Base-by-base conservation (phyloP, 2,797 vertebrate genomes). In the Catamblyrhynchus diadema region DNA sequence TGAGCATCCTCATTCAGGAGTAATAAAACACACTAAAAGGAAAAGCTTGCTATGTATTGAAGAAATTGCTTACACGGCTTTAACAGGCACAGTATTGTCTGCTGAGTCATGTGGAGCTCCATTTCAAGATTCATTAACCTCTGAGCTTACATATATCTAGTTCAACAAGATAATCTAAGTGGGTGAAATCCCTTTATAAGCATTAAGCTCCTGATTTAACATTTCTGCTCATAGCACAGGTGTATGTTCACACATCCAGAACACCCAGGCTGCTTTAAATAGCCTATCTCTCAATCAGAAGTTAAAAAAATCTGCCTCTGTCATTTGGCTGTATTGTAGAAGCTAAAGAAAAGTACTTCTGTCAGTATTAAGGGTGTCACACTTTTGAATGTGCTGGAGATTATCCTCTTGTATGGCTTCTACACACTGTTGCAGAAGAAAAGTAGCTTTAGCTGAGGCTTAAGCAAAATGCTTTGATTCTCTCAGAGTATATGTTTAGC, bases 151-250 rank as follows among this genome's bases (percentile, higher is more conserved):
- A 62, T 91, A 90, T 81, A 93, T 90, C 89, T 95, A 53, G 88
- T 87, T 96, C 47, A 96, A 95, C 73, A 96, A 96, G 88, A 85
- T 88, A 81, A 94, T 93, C 62, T 66, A 84, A 94, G 86, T 80
- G 12, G 61, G 30, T 81, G 72, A 80, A 94, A 95, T 95, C 92
- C 85, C 85, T 45, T 53, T 81, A 30, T 83, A 86, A 94, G 42
- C 75, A 66, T 91, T 94, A 74, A 65, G 74, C 37, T 75, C 33
- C 84, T 81, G 82, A 64, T 92, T 91, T 65, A 93, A 72, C 79
- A 90, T 72, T 89, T 95, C 81, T 90, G 81, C 56, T 96, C 30
- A 10, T 67, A 74, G 92, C 78, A 90, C 64, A 81, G 90, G 67
- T 84, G 42, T 48, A 39, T 62, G 27, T 81, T 93, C 89, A 89